These are phyloP conservation scores for Falco columbarius DNA, from an alignment of 2,797 vertebrate genomes.

Conservation along the genomic window DNA sequence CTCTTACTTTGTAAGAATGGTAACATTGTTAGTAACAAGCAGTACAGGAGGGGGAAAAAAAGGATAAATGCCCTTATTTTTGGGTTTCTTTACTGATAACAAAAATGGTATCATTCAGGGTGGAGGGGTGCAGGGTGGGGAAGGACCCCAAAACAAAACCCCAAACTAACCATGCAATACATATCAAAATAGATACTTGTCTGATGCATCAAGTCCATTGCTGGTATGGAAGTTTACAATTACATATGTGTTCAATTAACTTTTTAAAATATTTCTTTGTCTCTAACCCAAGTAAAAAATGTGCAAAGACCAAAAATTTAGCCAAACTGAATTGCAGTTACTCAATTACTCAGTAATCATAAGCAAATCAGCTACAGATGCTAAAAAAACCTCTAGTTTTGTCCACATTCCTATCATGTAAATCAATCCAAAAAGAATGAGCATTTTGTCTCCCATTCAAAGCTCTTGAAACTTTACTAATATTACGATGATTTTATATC, in stretches of 20 bases:
- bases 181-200: neutral
- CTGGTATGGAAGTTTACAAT: neutral
- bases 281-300: slow-evolving; percentile 44
- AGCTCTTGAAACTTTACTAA: neutral
- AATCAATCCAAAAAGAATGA: slow-evolving; percentile 6
- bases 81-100: neutral
- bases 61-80: neutral
- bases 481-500: neutral
- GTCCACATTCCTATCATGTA: neutral
- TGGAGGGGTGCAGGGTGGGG: too few species aligned
- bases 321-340: slow-evolving; percentile 34
- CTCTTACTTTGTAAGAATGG: slow-evolving; percentile 29
- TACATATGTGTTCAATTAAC: slow-evolving; percentile 30
- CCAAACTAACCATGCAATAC: neutral
- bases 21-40: neutral
- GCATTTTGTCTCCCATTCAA: slow-evolving; percentile 34
- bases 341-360: slow-evolving; percentile 49
- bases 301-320: slow-evolving; percentile 24
- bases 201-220: neutral
- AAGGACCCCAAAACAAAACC: too few species aligned
- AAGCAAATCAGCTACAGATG: slow-evolving; percentile 66
- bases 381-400: neutral
- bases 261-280: slow-evolving; percentile 51
- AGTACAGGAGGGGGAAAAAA: neutral
- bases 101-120: neutral